phyloP scores from a whole-genome alignment of 2,113 vertebrate genomes.

The Tricholaema leucomelas region DNA sequence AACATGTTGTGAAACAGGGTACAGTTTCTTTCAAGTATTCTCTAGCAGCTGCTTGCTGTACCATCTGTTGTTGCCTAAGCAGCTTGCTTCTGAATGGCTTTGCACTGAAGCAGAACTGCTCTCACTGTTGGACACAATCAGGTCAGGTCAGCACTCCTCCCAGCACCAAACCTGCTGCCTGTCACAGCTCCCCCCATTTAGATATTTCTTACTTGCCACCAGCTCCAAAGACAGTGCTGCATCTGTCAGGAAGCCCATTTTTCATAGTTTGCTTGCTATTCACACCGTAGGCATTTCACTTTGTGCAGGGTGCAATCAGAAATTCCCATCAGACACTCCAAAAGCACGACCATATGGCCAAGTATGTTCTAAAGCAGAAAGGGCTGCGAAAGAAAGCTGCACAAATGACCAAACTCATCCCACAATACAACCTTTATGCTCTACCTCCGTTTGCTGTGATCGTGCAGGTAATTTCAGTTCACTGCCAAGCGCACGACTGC shows the following conservation, averaged over 20 bases:
- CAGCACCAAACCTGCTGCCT: slow-evolving; percentile 61
- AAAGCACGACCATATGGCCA: neutral
- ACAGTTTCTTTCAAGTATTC: slow-evolving; percentile 49
- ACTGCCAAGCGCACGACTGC: rapidly evolving
- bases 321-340: neutral
- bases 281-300: neutral
- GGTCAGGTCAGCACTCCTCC: slow-evolving; percentile 73
- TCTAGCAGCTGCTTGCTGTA: slow-evolving; percentile 72
- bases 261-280: neutral
- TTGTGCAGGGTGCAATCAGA: neutral
- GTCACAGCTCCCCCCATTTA: slow-evolving; percentile 26
- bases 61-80: slow-evolving; percentile 78
- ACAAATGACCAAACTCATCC: no score
- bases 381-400: neutral
- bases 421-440: neutral
- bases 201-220: slow-evolving; percentile 58
- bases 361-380: neutral
- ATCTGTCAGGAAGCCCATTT: slow-evolving; percentile 52
- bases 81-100: slow-evolving; percentile 72
- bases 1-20: slow-evolving; percentile 22
- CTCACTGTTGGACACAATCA: slow-evolving; percentile 75
- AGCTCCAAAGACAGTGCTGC: slow-evolving; percentile 34
- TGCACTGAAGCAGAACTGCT: slow-evolving; percentile 73
- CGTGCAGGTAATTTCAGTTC: neutral
- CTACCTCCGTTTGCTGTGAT: neutral